These are phyloP conservation scores for Percopsis transmontana DNA, from an alignment of 2,113 vertebrate species.

Conservation along the genomic window DNA sequence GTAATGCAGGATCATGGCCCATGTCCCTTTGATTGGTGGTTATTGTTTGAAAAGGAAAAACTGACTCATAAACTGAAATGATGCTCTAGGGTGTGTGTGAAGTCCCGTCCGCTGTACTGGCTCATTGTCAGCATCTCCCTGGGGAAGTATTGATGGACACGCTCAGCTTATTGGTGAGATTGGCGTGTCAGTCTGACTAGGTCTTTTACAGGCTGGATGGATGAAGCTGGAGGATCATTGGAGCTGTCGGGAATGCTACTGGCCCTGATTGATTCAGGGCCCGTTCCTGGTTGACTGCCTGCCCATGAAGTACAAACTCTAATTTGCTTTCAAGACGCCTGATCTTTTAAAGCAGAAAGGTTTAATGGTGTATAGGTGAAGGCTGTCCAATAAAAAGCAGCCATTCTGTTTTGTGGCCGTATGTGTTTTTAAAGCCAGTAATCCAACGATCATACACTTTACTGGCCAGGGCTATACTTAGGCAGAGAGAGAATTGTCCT, in stretches of 20 bases:
- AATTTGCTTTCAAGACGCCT: not conserved
- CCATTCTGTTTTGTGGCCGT: not conserved
- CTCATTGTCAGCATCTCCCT: not conserved
- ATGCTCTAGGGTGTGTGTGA: not conserved
- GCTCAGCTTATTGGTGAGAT: constrained; percentile 29
- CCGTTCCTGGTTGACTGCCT: constrained; percentile 3
- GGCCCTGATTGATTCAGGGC: constrained; percentile 16
- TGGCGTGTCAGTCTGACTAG: constrained; percentile 39
- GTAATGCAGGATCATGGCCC: not conserved
- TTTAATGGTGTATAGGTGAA: not conserved
- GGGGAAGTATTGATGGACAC: constrained; percentile 29
- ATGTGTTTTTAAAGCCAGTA: not conserved
- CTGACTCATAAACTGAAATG: not conserved
- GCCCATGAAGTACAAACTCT: not conserved
- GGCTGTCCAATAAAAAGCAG: not conserved
- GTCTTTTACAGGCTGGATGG: constrained; percentile 19
- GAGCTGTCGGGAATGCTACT: constrained; percentile 6
- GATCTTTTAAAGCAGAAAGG: not conserved
- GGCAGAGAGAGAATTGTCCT: not conserved
- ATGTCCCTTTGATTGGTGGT: not conserved
- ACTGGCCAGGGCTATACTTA: not conserved
- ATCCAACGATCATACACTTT: not conserved
- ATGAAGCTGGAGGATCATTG: constrained; percentile 14
- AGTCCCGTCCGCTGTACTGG: constrained; percentile 2
- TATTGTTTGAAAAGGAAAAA: not conserved